Conservation (phyloP, 2,888 invertebrate species). For the Napeogenes inachia region DNA sequence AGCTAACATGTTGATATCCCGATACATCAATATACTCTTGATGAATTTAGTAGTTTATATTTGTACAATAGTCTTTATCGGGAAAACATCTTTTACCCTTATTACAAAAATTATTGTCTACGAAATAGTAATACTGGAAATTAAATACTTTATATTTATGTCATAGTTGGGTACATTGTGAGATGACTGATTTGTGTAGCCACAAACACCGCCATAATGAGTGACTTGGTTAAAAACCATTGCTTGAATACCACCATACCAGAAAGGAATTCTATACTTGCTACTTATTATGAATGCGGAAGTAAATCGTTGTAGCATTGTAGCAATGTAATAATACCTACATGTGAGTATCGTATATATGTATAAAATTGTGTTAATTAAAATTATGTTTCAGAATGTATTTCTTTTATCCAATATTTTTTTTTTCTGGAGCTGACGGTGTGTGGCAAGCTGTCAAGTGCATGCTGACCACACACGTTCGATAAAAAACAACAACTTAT, state of each 20-base stretch:
- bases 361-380: neutral
- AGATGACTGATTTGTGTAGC: too few relatives aligned
- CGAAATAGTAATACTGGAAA: too few relatives aligned
- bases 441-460: neutral
- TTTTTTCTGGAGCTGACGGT: neutral
- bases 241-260: neutral
- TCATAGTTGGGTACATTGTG: too few relatives aligned
- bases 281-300: neutral
- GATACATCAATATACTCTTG: too few relatives aligned
- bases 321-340: neutral
- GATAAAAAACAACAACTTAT: neutral
- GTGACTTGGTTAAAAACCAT: neutral
- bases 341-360: too few relatives aligned
- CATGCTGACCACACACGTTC: neutral
- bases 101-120: too few relatives aligned
- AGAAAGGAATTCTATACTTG: slow-evolving; percentile 2
- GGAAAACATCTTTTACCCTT: too few relatives aligned
- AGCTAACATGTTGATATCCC: too few relatives aligned
- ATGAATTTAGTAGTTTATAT: too few relatives aligned
- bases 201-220: neutral
- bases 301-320: neutral
- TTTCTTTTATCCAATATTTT: neutral
- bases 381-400: neutral
- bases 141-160: too few relatives aligned
- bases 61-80: too few relatives aligned